Base-by-base conservation (phyloP, 2,797 vertebrate genomes). In the Malurus leucopterus region DNA sequence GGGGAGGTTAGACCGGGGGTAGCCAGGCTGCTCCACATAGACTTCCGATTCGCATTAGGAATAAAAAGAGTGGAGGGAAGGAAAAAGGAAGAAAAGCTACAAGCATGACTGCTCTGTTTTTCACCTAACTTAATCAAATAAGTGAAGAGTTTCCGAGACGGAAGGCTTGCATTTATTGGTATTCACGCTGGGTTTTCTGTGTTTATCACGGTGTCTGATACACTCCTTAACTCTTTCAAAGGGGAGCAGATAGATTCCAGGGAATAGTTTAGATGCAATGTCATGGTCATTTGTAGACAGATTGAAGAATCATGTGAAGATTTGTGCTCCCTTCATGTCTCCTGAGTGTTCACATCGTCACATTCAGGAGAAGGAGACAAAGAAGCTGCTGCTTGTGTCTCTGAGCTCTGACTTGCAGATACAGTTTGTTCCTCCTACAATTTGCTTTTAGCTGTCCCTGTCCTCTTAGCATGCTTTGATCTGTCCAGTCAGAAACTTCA, bases 41-140 rank as follows among this genome's bases (percentile, higher is more conserved):
- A 99, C 98, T 99, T 99, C 99, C 99, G 98, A 99, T 98, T 99
- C 98, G 98, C 98, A 99, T 99, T 99, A 99, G 98, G 97, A 98
- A 96, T 97, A 96, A 98, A 98, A 98, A 98, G 98, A 98, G 97
- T 96, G 97, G 93, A 97, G 98, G 98, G 97, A 98, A 98, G 97
- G 98, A 96, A 98, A 98, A 96, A 99, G 98, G 98, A 99, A 99
- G 98, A 98, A 98, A 98, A 98, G 98, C 98, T 98, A 98, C 97
- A 97, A 99, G 98, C 98, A 98, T 99, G 98, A 99, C 98, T 99
- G 98, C 98, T 98, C 98, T 98, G 98, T 98, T 98, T 98, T 98
- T 98, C 98, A 98, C 97, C 96, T 98, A 97, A 96, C 98, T 98
- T 99, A 99, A 99, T 99, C 98, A 99, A 99, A 99, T 99, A 98